These are phyloP conservation scores for Halcyon badia DNA, from an alignment of 2,797 vertebrate species.

Conservation along the genomic window DNA sequence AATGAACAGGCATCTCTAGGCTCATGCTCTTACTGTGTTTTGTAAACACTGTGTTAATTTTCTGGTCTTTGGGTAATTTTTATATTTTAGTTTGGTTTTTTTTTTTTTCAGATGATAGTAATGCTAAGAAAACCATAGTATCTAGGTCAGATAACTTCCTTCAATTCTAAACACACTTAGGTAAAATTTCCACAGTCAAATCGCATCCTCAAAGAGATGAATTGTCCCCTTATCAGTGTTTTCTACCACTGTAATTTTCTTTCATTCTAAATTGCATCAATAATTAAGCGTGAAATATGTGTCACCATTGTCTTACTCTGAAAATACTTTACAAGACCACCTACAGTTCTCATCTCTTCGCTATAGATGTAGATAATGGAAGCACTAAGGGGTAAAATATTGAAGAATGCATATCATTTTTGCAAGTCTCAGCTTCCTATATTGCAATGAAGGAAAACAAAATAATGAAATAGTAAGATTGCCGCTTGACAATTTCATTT, in stretches of 20 bases:
- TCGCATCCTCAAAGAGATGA: not conserved
- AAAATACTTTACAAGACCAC: not conserved
- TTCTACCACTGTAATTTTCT: not conserved
- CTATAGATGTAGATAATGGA: not conserved
- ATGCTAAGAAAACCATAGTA: accelerated
- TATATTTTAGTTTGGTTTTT: not conserved
- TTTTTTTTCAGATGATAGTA: not conserved
- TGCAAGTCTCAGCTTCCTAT: too few species aligned
- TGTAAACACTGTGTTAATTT: not conserved
- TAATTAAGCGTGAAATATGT: not conserved
- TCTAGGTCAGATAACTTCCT: not conserved
- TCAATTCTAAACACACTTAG: not conserved
- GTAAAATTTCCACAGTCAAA: not conserved
- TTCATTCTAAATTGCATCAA: not conserved
- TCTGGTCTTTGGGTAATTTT: not conserved
- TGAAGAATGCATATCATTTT: not conserved
- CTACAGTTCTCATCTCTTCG: not conserved
- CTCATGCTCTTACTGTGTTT: not conserved
- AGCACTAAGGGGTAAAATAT: not conserved
- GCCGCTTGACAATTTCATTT: not conserved
- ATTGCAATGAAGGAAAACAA: too few species aligned
- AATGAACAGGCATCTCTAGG: not conserved
- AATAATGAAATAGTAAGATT: too few species aligned
- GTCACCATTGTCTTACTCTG: not conserved
- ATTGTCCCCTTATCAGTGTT: not conserved